Evolutionary conservation across 2,888 invertebrate species (phyloP).

Genomic region (Macrostomum cliftonense): DNA sequence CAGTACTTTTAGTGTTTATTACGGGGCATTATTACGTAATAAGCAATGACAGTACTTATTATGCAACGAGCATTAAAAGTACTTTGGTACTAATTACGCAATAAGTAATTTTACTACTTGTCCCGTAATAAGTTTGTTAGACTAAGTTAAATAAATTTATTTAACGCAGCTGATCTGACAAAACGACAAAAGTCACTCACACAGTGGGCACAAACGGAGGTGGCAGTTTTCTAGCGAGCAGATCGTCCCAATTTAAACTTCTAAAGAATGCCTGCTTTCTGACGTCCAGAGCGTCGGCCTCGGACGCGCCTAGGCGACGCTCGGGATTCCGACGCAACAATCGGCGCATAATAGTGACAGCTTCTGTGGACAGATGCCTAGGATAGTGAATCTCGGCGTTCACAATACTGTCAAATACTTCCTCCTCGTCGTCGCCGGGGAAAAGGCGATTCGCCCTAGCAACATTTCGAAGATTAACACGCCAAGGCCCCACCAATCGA

Average conservation of each 20-base stretch:
- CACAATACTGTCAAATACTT: slow-evolving; percentile 97
- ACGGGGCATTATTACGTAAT: no score
- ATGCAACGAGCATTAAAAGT: no score
- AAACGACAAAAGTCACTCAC: slow-evolving; percentile 49
- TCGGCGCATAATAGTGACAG: slow-evolving; percentile 96
- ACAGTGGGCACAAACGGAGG: slow-evolving; percentile 95
- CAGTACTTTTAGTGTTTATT: no score
- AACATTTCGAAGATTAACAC: slow-evolving; percentile 99
- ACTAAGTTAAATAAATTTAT: no score
- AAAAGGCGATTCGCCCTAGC: slow-evolving; percentile 57
- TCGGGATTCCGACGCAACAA: slow-evolving; percentile 89
- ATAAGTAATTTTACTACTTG: no score
- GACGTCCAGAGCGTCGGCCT: slow-evolving; percentile 93
- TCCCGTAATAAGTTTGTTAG: no score
- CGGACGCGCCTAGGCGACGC: slow-evolving; percentile 83
- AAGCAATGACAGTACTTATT: no score
- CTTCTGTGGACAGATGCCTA: slow-evolving; percentile 80
- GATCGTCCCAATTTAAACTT: slow-evolving; percentile 41
- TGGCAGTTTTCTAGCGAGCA: slow-evolving; percentile 70
- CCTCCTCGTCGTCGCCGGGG: slow-evolving; percentile 73
- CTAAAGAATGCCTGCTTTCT: slow-evolving; percentile 93
- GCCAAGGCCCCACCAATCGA: slow-evolving; percentile 99
- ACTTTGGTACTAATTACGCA: no score
- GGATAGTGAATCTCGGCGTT: slow-evolving; percentile 99
- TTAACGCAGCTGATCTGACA: no score